phyloP scores from a whole-genome alignment of 2,888 invertebrate species.

The Scaeva pyrastri region DNA sequence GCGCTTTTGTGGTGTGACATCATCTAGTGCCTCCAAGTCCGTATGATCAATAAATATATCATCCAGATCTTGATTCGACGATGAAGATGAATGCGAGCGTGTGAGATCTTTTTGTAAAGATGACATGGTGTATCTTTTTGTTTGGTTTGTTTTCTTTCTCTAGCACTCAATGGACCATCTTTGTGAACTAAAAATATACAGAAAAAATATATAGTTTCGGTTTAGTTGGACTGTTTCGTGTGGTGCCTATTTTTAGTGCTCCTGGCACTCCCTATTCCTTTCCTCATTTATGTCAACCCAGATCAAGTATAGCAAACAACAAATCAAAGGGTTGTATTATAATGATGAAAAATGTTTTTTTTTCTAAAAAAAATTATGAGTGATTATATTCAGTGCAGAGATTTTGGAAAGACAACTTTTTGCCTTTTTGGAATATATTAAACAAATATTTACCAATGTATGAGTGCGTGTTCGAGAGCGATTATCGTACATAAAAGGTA shows the following conservation, averaged over 20 bases:
- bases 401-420: slow-evolving; percentile 53
- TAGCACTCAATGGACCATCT: slow-evolving; percentile 62
- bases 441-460: neutral
- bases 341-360: neutral
- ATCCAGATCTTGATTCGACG: slow-evolving; percentile 71
- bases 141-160: slow-evolving; percentile 25
- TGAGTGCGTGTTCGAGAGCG: slow-evolving; percentile 2
- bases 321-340: slow-evolving; percentile 8
- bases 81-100: slow-evolving; percentile 66
- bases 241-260: slow-evolving; percentile 60
- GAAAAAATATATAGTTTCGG: slow-evolving; percentile 55
- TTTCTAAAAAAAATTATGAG: slow-evolving; percentile 6
- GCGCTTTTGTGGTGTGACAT: slow-evolving; percentile 84
- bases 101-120: slow-evolving; percentile 66
- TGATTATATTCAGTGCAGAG: slow-evolving; percentile 6
- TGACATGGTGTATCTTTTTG: slow-evolving; percentile 48
- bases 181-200: slow-evolving; percentile 63
- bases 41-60: slow-evolving; percentile 71
- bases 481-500: slow-evolving; percentile 17
- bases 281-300: slow-evolving; percentile 44
- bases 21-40: slow-evolving; percentile 78
- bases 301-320: neutral
- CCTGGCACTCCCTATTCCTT: slow-evolving; percentile 32
- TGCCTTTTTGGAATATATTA: slow-evolving; percentile 40
- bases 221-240: slow-evolving; percentile 50